phyloP scores from a whole-genome alignment of 2,888 invertebrate species.

The Euplexia lucipara region DNA sequence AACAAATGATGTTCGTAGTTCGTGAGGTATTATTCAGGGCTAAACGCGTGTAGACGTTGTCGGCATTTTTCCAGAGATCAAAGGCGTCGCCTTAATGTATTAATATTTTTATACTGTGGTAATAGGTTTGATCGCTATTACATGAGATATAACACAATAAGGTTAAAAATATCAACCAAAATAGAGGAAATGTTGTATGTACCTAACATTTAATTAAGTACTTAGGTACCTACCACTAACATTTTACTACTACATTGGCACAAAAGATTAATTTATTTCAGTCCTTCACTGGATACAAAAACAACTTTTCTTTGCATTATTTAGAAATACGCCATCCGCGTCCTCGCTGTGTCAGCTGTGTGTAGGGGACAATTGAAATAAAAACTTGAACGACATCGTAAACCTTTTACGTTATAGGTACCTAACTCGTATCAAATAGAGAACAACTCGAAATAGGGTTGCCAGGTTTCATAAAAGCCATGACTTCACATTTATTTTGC shows the following conservation, averaged over 20 bases:
- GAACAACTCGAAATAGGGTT: slow-evolving; percentile 26
- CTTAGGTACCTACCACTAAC: too few relatives aligned
- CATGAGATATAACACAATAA: too few relatives aligned
- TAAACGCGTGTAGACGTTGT: too few relatives aligned
- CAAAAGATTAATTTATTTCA: slow-evolving; percentile 6
- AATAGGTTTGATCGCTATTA: too few relatives aligned
- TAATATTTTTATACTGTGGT: too few relatives aligned
- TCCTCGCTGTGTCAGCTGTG: background rate
- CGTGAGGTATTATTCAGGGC: too few relatives aligned
- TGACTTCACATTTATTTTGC: too few relatives aligned
- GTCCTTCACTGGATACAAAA: background rate
- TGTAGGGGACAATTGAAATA: slow-evolving; percentile 51
- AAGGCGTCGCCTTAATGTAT: too few relatives aligned
- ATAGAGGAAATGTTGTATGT: background rate
- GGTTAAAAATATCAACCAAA: background rate
- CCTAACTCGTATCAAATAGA: slow-evolving; percentile 17
- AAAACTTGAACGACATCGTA: slow-evolving; percentile 39
- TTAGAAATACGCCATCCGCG: slow-evolving; percentile 16
- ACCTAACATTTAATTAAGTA: too few relatives aligned
- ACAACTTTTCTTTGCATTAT: slow-evolving; percentile 19
- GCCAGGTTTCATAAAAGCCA: background rate
- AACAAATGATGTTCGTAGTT: too few relatives aligned
- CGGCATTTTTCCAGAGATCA: too few relatives aligned
- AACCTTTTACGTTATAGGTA: slow-evolving; percentile 41
- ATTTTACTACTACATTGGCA: too few relatives aligned